These are phyloP conservation scores for Tachypleus tridentatus DNA, from an alignment of 1,140 invertebrate species.

Conservation along the genomic window DNA sequence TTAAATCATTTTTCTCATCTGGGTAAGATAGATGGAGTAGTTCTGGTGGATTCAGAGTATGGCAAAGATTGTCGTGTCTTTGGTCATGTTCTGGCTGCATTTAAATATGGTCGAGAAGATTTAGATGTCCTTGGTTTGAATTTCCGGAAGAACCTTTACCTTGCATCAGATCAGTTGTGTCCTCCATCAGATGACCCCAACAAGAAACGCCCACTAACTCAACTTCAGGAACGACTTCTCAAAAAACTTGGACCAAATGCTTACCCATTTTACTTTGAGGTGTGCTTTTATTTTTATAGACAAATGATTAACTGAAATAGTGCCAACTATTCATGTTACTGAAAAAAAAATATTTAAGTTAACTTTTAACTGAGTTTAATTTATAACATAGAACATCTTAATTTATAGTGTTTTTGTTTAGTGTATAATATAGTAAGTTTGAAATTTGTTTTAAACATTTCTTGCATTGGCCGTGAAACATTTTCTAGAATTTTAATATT, in stretches of 20 bases:
- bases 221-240: conserved; percentile 86
- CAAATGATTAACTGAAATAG: too few relatives aligned
- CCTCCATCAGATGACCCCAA: conserved; percentile 38
- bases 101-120: conserved; percentile 96
- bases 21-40: conserved; percentile 70
- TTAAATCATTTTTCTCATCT: too few relatives aligned
- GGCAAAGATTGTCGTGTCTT: conserved; percentile 91
- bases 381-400: too few relatives aligned
- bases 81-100: conserved; percentile 91
- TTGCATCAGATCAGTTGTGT: conserved; percentile 85
- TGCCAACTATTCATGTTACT: too few relatives aligned
- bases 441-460: too few relatives aligned
- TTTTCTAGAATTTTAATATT: too few relatives aligned
- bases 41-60: conserved; percentile 95
- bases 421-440: too few relatives aligned
- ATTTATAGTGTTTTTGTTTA: too few relatives aligned
- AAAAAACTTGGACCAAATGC: conserved; percentile 96
- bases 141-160: conserved; percentile 93
- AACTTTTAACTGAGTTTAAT: too few relatives aligned
- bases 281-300: conserved; percentile 19
- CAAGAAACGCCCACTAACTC: conserved; percentile 57
- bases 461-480: too few relatives aligned
- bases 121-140: conserved; percentile 94
- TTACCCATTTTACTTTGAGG: conserved; percentile 95
- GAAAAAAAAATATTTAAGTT: too few relatives aligned